phyloP scores from a whole-genome alignment of 92 coral and sea anemone species.

The Porites evermanni region DNA sequence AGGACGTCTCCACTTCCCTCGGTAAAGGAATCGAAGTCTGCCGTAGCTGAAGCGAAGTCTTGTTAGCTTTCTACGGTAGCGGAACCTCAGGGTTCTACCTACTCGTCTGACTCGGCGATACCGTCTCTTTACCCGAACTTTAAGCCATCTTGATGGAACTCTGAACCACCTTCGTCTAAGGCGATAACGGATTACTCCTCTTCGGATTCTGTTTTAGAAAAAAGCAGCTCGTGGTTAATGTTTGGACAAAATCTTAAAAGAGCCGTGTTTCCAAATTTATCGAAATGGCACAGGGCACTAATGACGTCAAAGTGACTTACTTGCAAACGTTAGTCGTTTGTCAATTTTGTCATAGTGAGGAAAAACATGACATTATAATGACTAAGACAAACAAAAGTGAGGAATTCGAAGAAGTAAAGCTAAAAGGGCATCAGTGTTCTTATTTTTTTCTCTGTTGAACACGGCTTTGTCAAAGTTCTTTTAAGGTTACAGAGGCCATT shows the following conservation, averaged over 20 bases:
- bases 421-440: too few relatives aligned
- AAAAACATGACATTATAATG: too few relatives aligned
- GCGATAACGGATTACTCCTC: slow-evolving; percentile 19
- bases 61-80: neutral
- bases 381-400: too few relatives aligned
- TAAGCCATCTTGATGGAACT: neutral
- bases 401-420: too few relatives aligned
- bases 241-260: neutral
- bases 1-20: slow-evolving; percentile 26
- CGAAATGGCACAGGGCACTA: too few relatives aligned
- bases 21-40: slow-evolving; percentile 7
- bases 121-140: slow-evolving; percentile 11
- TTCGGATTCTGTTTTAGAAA: slow-evolving; percentile 9
- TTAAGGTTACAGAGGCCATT: too few relatives aligned
- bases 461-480: too few relatives aligned
- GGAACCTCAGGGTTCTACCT: neutral
- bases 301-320: too few relatives aligned
- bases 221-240: neutral
- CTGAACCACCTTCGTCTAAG: slow-evolving; percentile 11
- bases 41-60: slow-evolving; percentile 24
- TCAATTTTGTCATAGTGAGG: too few relatives aligned
- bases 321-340: too few relatives aligned
- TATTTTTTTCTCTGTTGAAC: too few relatives aligned
- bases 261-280: too few relatives aligned
- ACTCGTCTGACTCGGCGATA: slow-evolving; percentile 14